Conservation (phyloP, 2,797 vertebrate genomes). For the Acrossocheilus fasciatus region DNA sequence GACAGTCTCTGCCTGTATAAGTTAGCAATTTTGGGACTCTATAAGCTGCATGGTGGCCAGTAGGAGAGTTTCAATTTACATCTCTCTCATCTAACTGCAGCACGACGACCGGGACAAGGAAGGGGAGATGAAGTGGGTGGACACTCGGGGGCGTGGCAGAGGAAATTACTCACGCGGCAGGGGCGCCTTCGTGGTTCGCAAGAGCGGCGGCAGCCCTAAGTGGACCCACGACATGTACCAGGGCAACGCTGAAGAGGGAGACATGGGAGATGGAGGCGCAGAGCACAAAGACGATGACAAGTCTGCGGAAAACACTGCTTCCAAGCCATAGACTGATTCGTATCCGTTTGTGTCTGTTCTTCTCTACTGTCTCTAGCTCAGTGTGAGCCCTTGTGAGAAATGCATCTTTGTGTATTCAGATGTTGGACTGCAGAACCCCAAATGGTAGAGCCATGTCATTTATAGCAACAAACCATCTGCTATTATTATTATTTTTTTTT, state of each 20-base stretch:
- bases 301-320: conserved; percentile 68
- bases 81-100: conserved; percentile 71
- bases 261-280: conserved; percentile 84
- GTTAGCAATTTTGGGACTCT: neutral
- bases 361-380: conserved; percentile 22
- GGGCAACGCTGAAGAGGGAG: conserved; percentile 86
- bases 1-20: neutral
- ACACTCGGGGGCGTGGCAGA: conserved; percentile 81
- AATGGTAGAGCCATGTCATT: conserved; percentile 6
- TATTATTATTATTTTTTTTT: neutral
- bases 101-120: conserved; percentile 96
- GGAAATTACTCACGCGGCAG: conserved; percentile 89
- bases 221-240: conserved; percentile 93
- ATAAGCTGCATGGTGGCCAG: neutral
- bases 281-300: conserved; percentile 86
- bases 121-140: conserved; percentile 91
- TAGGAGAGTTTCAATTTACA: conserved; percentile 29
- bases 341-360: conserved; percentile 29
- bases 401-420: neutral
- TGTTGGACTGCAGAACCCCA: conserved; percentile 12
- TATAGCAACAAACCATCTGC: conserved; percentile 6
- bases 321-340: conserved; percentile 75
- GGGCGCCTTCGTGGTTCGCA: conserved; percentile 90
- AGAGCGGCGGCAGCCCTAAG: conserved; percentile 79
- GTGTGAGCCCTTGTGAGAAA: neutral